These are phyloP conservation scores for Melitaea athalia DNA, from an alignment of 2,888 invertebrate genomes.

Conservation along the genomic window DNA sequence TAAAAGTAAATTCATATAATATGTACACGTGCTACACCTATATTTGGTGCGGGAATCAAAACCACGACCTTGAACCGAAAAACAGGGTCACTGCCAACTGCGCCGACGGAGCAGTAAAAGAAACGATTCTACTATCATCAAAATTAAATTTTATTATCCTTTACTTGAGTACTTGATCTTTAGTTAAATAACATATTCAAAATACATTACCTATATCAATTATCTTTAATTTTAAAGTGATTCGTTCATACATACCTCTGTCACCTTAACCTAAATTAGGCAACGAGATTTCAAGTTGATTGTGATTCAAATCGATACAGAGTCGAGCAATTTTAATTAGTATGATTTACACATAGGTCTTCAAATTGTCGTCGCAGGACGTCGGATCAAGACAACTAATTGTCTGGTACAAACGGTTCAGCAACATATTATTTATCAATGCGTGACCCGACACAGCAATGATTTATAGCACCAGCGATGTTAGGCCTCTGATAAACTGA, in stretches of 20 bases:
- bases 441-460: slow-evolving; percentile 41
- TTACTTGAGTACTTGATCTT: too few species aligned
- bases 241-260: slow-evolving; percentile 13
- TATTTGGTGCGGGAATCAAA: too few species aligned
- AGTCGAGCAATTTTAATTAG: slow-evolving; percentile 41
- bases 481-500: slow-evolving; percentile 21
- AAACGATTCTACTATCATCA: too few species aligned
- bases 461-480: slow-evolving; percentile 40
- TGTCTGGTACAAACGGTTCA: slow-evolving; percentile 42
- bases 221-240: not conserved
- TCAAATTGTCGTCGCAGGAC: slow-evolving; percentile 31
- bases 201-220: not conserved
- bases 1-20: too few species aligned
- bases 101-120: too few species aligned
- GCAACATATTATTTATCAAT: slow-evolving; percentile 44
- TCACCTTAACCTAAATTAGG: slow-evolving; percentile 47
- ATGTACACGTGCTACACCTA: too few species aligned
- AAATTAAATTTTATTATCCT: too few species aligned
- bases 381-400: slow-evolving; percentile 44
- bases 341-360: slow-evolving; percentile 44
- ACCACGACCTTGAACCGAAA: too few species aligned
- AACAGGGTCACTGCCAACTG: too few species aligned
- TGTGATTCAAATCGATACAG: slow-evolving; percentile 45
- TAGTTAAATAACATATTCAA: not conserved
- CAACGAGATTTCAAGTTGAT: slow-evolving; percentile 41